These are phyloP conservation scores for Dermolepida albohirtum DNA, from an alignment of 2,888 invertebrate species.

Conservation along the genomic window DNA sequence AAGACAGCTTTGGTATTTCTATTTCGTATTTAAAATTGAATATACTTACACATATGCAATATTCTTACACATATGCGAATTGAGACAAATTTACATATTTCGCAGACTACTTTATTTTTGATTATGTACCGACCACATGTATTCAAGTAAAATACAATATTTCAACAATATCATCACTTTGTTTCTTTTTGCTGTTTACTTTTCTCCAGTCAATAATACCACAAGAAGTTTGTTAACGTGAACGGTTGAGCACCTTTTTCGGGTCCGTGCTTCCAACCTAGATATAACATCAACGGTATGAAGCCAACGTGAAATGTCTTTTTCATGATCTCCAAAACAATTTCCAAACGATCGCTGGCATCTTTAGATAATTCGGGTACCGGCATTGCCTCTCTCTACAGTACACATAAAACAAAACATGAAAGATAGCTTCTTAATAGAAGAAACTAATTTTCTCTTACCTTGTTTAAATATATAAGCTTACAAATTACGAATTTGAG, in stretches of 20 bases:
- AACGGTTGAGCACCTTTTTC: constrained; percentile 52
- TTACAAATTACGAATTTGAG: too few species aligned
- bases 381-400: neutral
- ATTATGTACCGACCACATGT: too few species aligned
- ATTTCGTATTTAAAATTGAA: too few species aligned
- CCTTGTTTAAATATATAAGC: too few species aligned
- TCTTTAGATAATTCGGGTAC: constrained; percentile 35
- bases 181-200: neutral
- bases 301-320: constrained; percentile 51
- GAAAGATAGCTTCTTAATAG: too few species aligned
- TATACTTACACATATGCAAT: too few species aligned
- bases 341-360: constrained; percentile 45
- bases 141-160: neutral
- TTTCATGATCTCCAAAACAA: constrained; percentile 47
- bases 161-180: neutral
- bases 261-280: constrained; percentile 54
- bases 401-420: too few species aligned
- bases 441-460: too few species aligned
- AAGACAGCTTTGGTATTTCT: too few species aligned
- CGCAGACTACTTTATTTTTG: neutral
- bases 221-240: constrained; percentile 52
- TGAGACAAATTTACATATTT: too few species aligned
- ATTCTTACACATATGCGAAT: too few species aligned
- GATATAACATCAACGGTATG: constrained; percentile 50
- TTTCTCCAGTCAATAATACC: constrained; percentile 46